Evolutionary conservation across 2,888 invertebrate species (phyloP).

Genomic region (Mycalesis mineus): DNA sequence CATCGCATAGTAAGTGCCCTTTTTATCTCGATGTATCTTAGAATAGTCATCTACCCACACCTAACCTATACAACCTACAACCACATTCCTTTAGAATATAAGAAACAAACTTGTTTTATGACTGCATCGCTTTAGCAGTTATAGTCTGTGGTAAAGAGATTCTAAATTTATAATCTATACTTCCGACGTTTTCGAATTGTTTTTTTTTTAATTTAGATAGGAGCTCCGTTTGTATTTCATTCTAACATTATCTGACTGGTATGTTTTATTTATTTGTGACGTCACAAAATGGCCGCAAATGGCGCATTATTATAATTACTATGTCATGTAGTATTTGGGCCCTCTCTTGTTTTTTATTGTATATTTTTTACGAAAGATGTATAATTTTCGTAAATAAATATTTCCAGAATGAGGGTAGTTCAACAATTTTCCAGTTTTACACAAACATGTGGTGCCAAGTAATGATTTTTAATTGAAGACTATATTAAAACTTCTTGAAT

Average conservation of each 20-base stretch:
- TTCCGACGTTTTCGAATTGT: not conserved
- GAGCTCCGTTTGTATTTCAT: too few species aligned
- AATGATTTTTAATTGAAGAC: not conserved
- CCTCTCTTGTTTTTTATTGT: too few species aligned
- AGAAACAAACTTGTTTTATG: slow-evolving; percentile 15
- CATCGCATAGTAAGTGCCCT: slow-evolving; percentile 66
- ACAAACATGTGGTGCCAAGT: not conserved
- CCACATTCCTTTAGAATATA: slow-evolving; percentile 74
- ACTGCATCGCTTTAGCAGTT: slow-evolving; percentile 16
- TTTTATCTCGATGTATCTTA: slow-evolving; percentile 47
- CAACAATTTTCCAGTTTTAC: not conserved
- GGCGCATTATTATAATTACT: too few species aligned
- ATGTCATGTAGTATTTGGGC: too few species aligned
- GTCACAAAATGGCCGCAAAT: too few species aligned
- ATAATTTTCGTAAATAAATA: not conserved
- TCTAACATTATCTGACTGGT: too few species aligned
- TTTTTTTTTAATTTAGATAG: not conserved
- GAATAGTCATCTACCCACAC: slow-evolving; percentile 36
- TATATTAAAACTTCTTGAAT: not conserved
- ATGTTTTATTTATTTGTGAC: too few species aligned
- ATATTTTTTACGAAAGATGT: too few species aligned
- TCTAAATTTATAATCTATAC: slow-evolving; percentile 3
- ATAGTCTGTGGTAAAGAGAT: slow-evolving; percentile 14
- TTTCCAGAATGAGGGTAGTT: not conserved
- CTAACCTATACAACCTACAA: slow-evolving; percentile 44